Conservation (phyloP, 2,888 invertebrate genomes). For the Lottia scabra region DNA sequence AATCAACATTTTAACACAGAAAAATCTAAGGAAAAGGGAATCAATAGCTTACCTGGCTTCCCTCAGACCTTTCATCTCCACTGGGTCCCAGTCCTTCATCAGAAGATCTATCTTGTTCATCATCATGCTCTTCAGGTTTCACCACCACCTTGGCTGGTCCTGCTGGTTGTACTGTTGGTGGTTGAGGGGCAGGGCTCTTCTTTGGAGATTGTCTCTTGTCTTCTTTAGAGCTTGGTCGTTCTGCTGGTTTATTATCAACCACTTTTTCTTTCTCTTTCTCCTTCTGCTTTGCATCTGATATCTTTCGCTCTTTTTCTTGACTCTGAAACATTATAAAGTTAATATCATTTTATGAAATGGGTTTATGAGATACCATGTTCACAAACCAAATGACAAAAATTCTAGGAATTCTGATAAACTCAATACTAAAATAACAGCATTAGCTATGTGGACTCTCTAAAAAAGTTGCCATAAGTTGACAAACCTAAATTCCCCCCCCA, state of each 20-base stretch:
- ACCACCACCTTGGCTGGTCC: slow-evolving; percentile 2
- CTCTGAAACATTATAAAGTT: slow-evolving; percentile 17
- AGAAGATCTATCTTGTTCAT: slow-evolving; percentile 44
- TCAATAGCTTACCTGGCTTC: slow-evolving; percentile 39
- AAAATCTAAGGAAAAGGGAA: too few species aligned
- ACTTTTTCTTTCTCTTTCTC: slow-evolving; percentile 14
- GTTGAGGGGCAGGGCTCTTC: slow-evolving; percentile 36
- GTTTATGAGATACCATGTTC: background rate
- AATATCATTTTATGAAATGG: too few species aligned
- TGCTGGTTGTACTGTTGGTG: slow-evolving; percentile 21
- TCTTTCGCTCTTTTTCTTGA: slow-evolving; percentile 23
- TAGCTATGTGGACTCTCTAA: too few species aligned
- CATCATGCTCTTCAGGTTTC: slow-evolving; percentile 13
- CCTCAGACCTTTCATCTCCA: slow-evolving; percentile 49
- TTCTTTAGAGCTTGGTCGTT: slow-evolving; percentile 17
- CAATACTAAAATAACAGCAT: too few species aligned
- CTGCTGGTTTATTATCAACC: slow-evolving; percentile 11
- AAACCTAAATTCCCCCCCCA: too few species aligned
- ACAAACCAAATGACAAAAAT: too few species aligned
- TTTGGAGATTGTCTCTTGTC: slow-evolving; percentile 33
- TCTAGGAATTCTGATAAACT: too few species aligned
- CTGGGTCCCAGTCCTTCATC: slow-evolving; percentile 55
- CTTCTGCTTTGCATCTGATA: slow-evolving; percentile 17
- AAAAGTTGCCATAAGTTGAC: too few species aligned
- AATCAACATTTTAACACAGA: too few species aligned